phyloP scores from a whole-genome alignment of 2,113 vertebrate genomes.

The Proterorhinus semilunaris region DNA sequence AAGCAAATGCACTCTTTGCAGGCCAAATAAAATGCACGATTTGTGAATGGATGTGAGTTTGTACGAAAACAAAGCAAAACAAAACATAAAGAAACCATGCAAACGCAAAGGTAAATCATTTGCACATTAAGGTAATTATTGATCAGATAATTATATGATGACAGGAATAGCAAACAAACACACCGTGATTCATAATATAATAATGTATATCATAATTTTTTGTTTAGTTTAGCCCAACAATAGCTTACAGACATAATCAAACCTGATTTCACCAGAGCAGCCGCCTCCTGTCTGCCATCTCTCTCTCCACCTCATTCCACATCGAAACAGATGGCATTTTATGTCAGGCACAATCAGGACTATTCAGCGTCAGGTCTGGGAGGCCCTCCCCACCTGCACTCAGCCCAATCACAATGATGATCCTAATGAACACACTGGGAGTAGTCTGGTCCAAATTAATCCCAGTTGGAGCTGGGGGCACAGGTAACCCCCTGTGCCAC shows the following conservation, averaged over 20 bases:
- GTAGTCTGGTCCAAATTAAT: conserved; percentile 93
- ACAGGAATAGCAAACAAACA: no score
- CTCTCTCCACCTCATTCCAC: conserved; percentile 57
- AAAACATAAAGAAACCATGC: no score
- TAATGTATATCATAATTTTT: background rate
- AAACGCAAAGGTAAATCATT: no score
- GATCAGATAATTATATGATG: no score
- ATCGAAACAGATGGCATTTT: conserved; percentile 91
- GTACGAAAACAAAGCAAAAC: no score
- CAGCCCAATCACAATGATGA: conserved; percentile 87
- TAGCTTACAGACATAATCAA: conserved; percentile 61
- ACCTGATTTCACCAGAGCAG: conserved; percentile 56
- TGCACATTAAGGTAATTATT: no score
- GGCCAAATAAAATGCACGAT: no score
- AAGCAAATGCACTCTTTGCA: no score
- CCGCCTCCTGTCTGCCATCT: conserved; percentile 35
- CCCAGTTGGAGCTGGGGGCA: conserved; percentile 87
- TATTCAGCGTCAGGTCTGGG: conserved; percentile 86
- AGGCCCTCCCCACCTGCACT: conserved; percentile 89
- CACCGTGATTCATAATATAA: no score
- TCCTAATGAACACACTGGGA: conserved; percentile 92
- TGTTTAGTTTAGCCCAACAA: conserved; percentile 16
- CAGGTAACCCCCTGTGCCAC: conserved; percentile 77
- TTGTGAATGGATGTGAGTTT: no score
- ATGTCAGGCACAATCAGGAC: conserved; percentile 89